These are phyloP conservation scores for Tenebrio molitor DNA, from an alignment of 1,140 invertebrate species.

Conservation along the genomic window DNA sequence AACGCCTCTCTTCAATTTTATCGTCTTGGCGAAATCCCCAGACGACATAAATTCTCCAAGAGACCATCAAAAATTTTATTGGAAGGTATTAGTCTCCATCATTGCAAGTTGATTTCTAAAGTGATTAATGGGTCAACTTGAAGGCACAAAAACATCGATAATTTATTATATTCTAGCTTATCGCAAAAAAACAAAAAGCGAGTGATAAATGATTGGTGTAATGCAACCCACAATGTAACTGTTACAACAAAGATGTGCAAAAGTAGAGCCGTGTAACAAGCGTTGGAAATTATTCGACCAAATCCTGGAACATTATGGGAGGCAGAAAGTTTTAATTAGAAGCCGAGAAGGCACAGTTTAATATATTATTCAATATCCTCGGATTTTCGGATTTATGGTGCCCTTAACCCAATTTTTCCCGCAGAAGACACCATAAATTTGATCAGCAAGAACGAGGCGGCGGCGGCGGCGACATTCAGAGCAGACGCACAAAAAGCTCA, in stretches of 20 bases:
- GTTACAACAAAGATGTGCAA: not conserved
- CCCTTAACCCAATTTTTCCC: slow-evolving; percentile 16
- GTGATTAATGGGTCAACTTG: slow-evolving; percentile 32
- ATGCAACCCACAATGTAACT: not conserved
- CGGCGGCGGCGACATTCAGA: not conserved
- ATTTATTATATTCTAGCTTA: slow-evolving; percentile 18
- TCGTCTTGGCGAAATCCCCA: too few relatives aligned
- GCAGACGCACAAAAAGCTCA: not conserved
- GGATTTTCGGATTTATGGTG: slow-evolving; percentile 1
- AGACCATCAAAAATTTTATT: slow-evolving; percentile 10
- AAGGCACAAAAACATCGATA: not conserved
- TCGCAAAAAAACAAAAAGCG: slow-evolving; percentile 2
- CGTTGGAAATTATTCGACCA: not conserved
- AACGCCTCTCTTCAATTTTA: too few relatives aligned
- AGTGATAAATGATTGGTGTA: not conserved
- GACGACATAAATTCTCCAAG: not conserved
- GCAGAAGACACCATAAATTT: not conserved
- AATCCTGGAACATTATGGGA: not conserved
- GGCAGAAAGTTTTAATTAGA: slow-evolving; percentile 5
- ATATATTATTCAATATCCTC: slow-evolving; percentile 11
- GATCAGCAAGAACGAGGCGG: not conserved
- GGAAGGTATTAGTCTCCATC: slow-evolving; percentile 8
- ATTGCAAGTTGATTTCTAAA: not conserved
- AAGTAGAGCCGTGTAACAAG: not conserved
- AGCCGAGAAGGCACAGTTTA: not conserved